Evolutionary conservation across 2,113 vertebrate genomes (phyloP), one percentile per base, ranked within the genome.

Genomic region (Syngnathus typhle): DNA sequence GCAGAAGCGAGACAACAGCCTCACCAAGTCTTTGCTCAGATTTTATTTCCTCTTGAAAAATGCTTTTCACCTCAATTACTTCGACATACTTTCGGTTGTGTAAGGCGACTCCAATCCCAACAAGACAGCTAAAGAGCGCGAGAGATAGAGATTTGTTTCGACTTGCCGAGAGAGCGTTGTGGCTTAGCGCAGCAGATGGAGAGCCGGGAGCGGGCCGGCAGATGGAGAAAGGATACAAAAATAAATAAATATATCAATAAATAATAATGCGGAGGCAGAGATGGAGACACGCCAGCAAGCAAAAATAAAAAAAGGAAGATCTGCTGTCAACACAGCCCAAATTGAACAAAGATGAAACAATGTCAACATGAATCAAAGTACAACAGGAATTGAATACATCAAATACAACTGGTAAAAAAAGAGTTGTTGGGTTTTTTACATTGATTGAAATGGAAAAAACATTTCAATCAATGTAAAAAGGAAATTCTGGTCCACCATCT

Each of bases 211-310:
- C 18, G 32, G 32, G 7, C 58, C 59, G 38, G 59, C 59, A 60
- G 59, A 60, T 60, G 59, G 59, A 60, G 37, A 41, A 41, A 41
- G 59, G 19, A 60, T 60, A 37, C 32, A 39, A 19, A 55, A 60
- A 60, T 39, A 39, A 58, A 32, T 8, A 16, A 39, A n/a, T n/a
- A 60, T 60, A 41, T 38, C 9, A 41, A 60, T 39, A 60, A 60
- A 73, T 74, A 80, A 78, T 52, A 41, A 76, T 62, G 76, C 61
- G 0, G 38, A 67, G 65, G 44, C 65, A 71, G 59, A 44, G 70
- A 66, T 51, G 61, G 46, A 71, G 46, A 79, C 60, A 65, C 13
- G 6, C 59, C 6, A 65, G 65, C 67, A 64, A 65, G 64, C 69
- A 73, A 44, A 69, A 55, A 55, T 16, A 3, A 27, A 56, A 60